phyloP scores from a whole-genome alignment of 2,113 vertebrate genomes.

The Conger conger region DNA sequence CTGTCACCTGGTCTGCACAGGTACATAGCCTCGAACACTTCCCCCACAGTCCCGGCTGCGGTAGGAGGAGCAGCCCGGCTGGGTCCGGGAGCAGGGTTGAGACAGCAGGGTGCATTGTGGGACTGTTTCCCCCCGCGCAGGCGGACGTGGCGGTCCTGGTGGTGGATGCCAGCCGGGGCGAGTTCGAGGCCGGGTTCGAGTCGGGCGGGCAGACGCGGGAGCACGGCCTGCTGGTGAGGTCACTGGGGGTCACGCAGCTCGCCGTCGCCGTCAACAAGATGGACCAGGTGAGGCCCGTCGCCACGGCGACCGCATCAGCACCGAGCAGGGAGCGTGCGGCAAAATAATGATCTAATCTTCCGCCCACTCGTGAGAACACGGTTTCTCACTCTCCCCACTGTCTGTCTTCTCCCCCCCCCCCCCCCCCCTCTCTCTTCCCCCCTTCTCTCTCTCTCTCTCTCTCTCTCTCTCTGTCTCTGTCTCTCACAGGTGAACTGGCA shows the following conservation, averaged over 20 bases:
- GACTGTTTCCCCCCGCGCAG: conserved; percentile 60
- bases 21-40: too few species aligned
- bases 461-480: background rate
- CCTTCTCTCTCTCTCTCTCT: conserved; percentile 13
- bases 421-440: background rate
- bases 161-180: conserved; percentile 93
- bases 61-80: background rate
- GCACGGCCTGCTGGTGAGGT: conserved; percentile 92
- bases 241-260: conserved; percentile 95
- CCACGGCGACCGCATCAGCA: background rate
- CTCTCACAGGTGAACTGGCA: conserved; percentile 87
- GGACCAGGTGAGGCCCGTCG: conserved; percentile 82
- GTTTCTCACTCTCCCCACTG: background rate
- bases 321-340: conserved; percentile 18
- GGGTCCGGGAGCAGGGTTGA: background rate
- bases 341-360: too few species aligned
- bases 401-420: background rate
- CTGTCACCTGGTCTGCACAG: too few species aligned
- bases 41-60: too few species aligned
- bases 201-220: conserved; percentile 95
- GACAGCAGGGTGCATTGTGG: background rate
- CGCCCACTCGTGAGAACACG: conserved; percentile 21
- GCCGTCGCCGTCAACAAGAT: conserved; percentile 97
- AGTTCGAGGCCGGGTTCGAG: conserved; percentile 97
- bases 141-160: conserved; percentile 94